Conservation (phyloP, 2,888 invertebrate species). For the Agonopterix alstromeriana region DNA sequence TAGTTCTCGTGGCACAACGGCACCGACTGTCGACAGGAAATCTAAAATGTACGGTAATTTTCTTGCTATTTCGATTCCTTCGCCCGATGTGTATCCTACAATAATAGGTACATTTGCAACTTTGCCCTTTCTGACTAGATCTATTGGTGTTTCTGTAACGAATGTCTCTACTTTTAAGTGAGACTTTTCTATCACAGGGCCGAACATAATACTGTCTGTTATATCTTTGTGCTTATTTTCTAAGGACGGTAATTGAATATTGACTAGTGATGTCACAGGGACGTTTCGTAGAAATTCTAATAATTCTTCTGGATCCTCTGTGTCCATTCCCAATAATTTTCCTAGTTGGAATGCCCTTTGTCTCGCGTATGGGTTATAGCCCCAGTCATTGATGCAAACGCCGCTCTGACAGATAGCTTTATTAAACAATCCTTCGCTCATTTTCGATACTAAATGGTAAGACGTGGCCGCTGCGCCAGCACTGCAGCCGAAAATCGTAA, state of each 20-base stretch:
- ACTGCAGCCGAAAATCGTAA: slow-evolving; percentile 69
- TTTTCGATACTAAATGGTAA: slow-evolving; percentile 54
- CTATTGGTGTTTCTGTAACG: slow-evolving; percentile 38
- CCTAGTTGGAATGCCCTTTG: slow-evolving; percentile 62
- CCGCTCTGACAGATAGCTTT: slow-evolving; percentile 73
- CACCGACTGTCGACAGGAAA: slow-evolving; percentile 33
- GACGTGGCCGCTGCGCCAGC: slow-evolving; percentile 60
- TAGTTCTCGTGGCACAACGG: slow-evolving; percentile 58
- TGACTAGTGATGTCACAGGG: slow-evolving; percentile 45
- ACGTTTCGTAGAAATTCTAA: slow-evolving; percentile 43
- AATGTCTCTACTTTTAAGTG: slow-evolving; percentile 42
- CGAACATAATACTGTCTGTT: slow-evolving; percentile 50
- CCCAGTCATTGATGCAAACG: slow-evolving; percentile 63
- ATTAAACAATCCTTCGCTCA: slow-evolving; percentile 58
- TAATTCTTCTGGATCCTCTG: slow-evolving; percentile 48
- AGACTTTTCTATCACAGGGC: slow-evolving; percentile 59
- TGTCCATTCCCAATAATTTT: slow-evolving; percentile 53
- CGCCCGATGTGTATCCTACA: slow-evolving; percentile 59
- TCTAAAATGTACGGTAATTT: slow-evolving; percentile 30
- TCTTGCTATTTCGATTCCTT: slow-evolving; percentile 61
- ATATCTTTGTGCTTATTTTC: slow-evolving; percentile 37
- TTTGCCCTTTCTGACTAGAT: slow-evolving; percentile 38
- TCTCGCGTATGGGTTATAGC: slow-evolving; percentile 45
- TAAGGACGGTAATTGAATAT: slow-evolving; percentile 46
- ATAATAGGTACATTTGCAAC: slow-evolving; percentile 54